phyloP scores from a whole-genome alignment of 2,888 invertebrate species.

The Cantharis nigra region DNA sequence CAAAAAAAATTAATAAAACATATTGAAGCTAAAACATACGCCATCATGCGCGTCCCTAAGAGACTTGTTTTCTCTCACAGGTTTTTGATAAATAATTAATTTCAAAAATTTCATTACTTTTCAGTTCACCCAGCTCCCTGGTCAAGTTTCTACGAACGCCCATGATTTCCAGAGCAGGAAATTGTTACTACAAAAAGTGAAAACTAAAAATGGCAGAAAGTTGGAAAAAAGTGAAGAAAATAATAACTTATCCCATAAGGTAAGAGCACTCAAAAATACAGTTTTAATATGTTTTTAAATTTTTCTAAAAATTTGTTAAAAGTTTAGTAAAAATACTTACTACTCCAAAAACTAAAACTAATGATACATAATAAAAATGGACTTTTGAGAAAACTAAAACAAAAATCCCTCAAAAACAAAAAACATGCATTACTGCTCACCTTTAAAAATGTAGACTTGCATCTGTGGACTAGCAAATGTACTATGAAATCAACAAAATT shows the following conservation, averaged over 20 bases:
- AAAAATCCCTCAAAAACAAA: conserved; percentile 16
- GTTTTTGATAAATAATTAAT: neutral
- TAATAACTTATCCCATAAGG: neutral
- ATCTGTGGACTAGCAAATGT: conserved; percentile 50
- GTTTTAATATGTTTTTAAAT: neutral
- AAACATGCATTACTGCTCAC: conserved; percentile 49
- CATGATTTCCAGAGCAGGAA: neutral
- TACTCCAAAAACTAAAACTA: neutral
- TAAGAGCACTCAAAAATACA: neutral
- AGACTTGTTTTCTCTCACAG: neutral
- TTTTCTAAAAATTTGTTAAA: neutral
- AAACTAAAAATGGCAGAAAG: neutral
- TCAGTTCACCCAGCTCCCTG: neutral
- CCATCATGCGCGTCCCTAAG: neutral
- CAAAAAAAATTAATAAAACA: neutral
- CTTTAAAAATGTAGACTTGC: conserved; percentile 49
- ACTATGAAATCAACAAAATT: conserved; percentile 52
- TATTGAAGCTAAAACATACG: neutral
- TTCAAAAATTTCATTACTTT: no score
- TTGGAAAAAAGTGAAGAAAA: neutral
- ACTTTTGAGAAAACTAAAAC: conserved; percentile 11
- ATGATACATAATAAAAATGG: neutral
- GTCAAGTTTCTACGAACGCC: neutral
- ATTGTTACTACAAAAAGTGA: neutral
- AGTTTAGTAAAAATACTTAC: neutral